Base-by-base conservation (phyloP, 2,797 vertebrate genomes). In the Myiotriccus ornatus region DNA sequence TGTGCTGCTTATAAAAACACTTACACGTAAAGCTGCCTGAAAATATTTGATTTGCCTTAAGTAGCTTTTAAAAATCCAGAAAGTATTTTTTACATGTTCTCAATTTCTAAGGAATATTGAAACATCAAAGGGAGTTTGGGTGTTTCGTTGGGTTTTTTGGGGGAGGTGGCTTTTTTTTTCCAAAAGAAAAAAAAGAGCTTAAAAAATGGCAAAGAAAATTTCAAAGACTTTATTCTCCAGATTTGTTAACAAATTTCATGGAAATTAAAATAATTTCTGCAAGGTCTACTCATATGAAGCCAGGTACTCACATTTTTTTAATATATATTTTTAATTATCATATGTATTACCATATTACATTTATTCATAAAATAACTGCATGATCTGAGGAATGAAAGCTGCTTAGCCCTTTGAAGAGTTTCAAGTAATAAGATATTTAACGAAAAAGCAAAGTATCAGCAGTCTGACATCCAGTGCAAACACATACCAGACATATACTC, bases 391-490 rank as follows among this genome's bases (percentile, higher is more conserved):
- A 92, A 80, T 71, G 53, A 90, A 94, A 95, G 78, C 81, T 78
- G 60, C 78, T 95, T 91, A 90, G 84, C 39, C 64, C 92, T 95
- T 92, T 95, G 90, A 93, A 95, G 92, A 91, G 24, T 86, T 91
- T 86, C 68, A 75, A 73, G 69, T 75, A 87, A 95, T 80, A 87
- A 84, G 82, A 55, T 47, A 78, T 71, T 94, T 87, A 93, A 96
- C 92, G 92, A 89, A 89, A 92, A 93, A 89, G 49, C 60, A 73
- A 90, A 77, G 57, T 69, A 92, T 80, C 65, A 83, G 67, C 77
- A 92, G 69, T 50, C 39, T 93, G 85, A 91, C 80, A 87, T 28
- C 59, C 74, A 84, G 34, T 43, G 41, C 77, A 89, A 89, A 62
- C 37, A 67, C 23, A 39, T 37, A 34, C 11, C 57, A 78, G 73